phyloP scores from a whole-genome alignment of 2,113 vertebrate species.

The Phylloscopus trochiloides region DNA sequence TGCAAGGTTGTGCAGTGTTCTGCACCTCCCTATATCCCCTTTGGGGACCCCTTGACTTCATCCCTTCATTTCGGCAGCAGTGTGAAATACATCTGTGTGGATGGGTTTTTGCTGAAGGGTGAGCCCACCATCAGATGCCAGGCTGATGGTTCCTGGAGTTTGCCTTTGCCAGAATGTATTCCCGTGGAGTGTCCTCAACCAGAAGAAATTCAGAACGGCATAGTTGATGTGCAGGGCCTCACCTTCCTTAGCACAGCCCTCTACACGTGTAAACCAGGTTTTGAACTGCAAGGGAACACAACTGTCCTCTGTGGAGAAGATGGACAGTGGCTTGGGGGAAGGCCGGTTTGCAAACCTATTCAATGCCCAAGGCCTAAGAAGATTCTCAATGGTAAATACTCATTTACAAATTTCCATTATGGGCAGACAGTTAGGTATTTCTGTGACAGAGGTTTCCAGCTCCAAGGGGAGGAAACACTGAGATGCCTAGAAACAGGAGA shows the following conservation, averaged over 20 bases:
- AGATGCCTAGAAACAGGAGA: constrained; percentile 85
- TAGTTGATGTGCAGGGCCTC: constrained; percentile 95
- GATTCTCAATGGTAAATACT: constrained; percentile 82
- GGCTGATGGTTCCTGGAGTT: constrained; percentile 85
- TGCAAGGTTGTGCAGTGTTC: constrained; percentile 87
- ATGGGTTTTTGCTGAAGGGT: constrained; percentile 86
- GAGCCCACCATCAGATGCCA: constrained; percentile 78
- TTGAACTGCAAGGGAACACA: constrained; percentile 84
- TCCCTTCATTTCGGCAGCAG: constrained; percentile 80
- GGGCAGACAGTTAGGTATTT: constrained; percentile 84
- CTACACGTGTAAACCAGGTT: constrained; percentile 91
- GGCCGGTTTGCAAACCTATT: constrained; percentile 86
- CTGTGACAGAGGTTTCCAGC: constrained; percentile 87
- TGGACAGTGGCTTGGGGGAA: constrained; percentile 92
- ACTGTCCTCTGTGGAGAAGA: constrained; percentile 91
- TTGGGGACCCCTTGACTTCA: constrained; percentile 76
- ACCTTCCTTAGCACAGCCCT: constrained; percentile 93
- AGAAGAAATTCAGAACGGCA: constrained; percentile 87
- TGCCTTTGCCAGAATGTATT: constrained; percentile 87
- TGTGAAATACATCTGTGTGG: constrained; percentile 86
- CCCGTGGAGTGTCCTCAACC: constrained; percentile 95
- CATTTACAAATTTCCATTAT: constrained; percentile 83
- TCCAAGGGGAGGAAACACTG: constrained; percentile 82
- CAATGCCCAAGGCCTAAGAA: constrained; percentile 84
- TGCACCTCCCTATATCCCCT: constrained; percentile 84